Conservation (phyloP, 2,113 vertebrate species). For the Bujurquina vittata region DNA sequence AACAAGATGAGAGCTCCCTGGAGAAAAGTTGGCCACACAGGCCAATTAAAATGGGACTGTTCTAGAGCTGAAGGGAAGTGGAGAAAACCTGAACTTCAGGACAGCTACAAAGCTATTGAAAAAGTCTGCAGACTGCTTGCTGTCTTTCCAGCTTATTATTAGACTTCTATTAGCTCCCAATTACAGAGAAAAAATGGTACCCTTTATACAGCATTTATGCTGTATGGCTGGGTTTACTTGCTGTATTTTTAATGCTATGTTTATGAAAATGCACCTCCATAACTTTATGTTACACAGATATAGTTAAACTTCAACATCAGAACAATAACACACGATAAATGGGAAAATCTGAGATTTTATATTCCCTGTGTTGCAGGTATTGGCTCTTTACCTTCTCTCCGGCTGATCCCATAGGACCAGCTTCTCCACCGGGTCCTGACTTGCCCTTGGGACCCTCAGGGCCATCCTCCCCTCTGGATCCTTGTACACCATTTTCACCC, state of each 20-base stretch:
- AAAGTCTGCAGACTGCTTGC: background rate
- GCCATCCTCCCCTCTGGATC: constrained; percentile 93
- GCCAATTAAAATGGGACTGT: constrained; percentile 34
- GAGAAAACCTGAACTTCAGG: background rate
- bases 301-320: background rate
- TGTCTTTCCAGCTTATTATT: background rate
- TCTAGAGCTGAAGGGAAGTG: background rate
- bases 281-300: background rate
- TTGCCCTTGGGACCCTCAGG: constrained; percentile 97
- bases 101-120: background rate
- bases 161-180: background rate
- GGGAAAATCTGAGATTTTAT: background rate
- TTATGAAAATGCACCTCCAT: background rate
- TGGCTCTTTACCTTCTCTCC: constrained; percentile 91
- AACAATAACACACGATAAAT: background rate
- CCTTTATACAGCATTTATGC: background rate
- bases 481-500: constrained; percentile 90
- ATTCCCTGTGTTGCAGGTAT: background rate
- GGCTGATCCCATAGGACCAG: constrained; percentile 86
- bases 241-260: too few species aligned
- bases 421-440: constrained; percentile 89
- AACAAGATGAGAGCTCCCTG: constrained; percentile 13
- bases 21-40: background rate
- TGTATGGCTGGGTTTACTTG: too few species aligned
- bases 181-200: too few species aligned